Evolutionary conservation across 2,888 invertebrate species (phyloP).

Genomic region (Troilus luridus): DNA sequence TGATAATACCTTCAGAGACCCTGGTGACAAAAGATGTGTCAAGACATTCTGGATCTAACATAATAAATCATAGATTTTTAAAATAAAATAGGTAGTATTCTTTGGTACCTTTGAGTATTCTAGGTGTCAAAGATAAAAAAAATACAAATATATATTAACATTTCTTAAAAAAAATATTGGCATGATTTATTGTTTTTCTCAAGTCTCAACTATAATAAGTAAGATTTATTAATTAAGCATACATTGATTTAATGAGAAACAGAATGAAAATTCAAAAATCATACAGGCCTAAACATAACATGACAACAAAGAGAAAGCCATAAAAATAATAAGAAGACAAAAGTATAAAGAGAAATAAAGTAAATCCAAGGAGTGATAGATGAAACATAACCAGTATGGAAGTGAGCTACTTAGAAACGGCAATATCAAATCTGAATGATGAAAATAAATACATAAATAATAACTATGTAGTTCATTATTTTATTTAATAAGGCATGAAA

Average conservation of each 20-base stretch:
- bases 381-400: background rate
- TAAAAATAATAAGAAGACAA: background rate
- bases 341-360: background rate
- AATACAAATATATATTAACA: too few relatives aligned
- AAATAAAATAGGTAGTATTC: too few relatives aligned
- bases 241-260: background rate
- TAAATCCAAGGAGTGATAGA: background rate
- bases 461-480: too few relatives aligned
- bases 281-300: background rate
- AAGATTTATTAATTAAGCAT: background rate
- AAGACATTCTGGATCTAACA: too few relatives aligned
- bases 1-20: background rate
- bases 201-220: background rate
- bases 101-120: too few relatives aligned
- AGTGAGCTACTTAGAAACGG: background rate
- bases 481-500: too few relatives aligned
- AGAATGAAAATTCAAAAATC: background rate
- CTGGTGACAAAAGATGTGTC: too few relatives aligned
- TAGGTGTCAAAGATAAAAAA: too few relatives aligned
- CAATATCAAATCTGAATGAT: too few relatives aligned
- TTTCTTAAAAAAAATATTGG: too few relatives aligned
- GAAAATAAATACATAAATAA: too few relatives aligned
- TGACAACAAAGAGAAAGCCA: background rate
- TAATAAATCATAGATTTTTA: too few relatives aligned
- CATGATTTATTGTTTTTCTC: background rate